Conservation (phyloP, 2,113 vertebrate genomes). For the Ammodytes marinus region DNA sequence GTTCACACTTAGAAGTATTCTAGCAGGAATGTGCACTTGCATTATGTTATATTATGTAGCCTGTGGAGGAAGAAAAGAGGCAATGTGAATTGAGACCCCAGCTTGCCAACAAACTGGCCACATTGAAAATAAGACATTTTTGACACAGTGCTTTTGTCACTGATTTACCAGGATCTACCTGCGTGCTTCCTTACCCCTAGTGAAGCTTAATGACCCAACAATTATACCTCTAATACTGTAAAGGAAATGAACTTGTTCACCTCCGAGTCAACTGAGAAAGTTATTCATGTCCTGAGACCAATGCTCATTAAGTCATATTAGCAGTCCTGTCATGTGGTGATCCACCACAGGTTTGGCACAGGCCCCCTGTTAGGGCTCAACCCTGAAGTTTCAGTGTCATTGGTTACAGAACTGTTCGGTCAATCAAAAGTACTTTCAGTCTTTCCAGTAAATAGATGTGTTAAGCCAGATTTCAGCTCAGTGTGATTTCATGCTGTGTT, state of each 20-base stretch:
- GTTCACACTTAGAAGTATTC: no score
- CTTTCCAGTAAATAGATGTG: neutral
- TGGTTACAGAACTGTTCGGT: neutral
- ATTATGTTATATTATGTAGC: no score
- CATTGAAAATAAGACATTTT: neutral
- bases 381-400: neutral
- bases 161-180: neutral
- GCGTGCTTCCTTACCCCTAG: no score
- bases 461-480: neutral
- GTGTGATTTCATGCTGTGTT: neutral
- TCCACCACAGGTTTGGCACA: neutral
- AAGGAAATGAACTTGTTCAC: neutral
- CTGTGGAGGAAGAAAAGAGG: no score
- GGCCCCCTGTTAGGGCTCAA: neutral
- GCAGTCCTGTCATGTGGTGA: constrained; percentile 29
- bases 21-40: no score
- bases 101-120: neutral
- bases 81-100: neutral
- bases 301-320: constrained; percentile 56
- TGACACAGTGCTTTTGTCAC: neutral
- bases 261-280: neutral
- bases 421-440: neutral
- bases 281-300: neutral
- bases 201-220: neutral
- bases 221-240: neutral